Evolutionary conservation across 2,888 invertebrate genomes (phyloP).

Genomic region (Opisthograptis luteolata): DNA sequence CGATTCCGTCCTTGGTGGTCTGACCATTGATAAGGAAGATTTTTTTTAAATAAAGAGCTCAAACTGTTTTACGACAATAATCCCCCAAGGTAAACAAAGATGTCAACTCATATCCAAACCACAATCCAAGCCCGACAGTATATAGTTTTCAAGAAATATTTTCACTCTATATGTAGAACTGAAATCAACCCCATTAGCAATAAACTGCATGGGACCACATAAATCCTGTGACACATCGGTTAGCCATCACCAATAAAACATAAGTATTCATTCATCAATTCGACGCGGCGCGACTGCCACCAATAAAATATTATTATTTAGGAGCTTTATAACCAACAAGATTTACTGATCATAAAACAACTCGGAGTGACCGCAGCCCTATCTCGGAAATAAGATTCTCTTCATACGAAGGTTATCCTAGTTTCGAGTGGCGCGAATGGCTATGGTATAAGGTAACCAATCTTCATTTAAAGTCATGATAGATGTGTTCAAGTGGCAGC

Average conservation of each 20-base stretch:
- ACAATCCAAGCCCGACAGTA: not conserved
- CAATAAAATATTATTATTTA: slow-evolving; percentile 81
- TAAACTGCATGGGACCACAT: slow-evolving; percentile 69
- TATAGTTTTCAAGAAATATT: slow-evolving; percentile 6
- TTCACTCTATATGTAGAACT: slow-evolving; percentile 30
- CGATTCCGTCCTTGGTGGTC: slow-evolving; percentile 41
- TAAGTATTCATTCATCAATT: slow-evolving; percentile 73
- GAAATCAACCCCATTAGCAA: slow-evolving; percentile 58
- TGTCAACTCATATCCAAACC: not conserved
- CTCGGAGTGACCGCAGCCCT: slow-evolving; percentile 62
- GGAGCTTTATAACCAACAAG: slow-evolving; percentile 76
- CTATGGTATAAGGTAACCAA: slow-evolving; percentile 60
- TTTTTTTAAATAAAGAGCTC: slow-evolving; percentile 7
- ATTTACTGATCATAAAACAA: slow-evolving; percentile 77
- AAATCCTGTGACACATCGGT: slow-evolving; percentile 66
- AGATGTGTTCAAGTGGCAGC: slow-evolving; percentile 77
- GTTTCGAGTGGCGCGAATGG: slow-evolving; percentile 55
- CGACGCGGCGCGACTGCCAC: slow-evolving; percentile 58
- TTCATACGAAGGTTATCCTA: slow-evolving; percentile 54
- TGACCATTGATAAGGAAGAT: slow-evolving; percentile 24
- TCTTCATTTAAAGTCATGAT: slow-evolving; percentile 69
- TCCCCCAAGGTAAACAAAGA: not conserved
- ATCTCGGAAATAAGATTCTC: slow-evolving; percentile 46
- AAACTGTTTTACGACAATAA: slow-evolving; percentile 3
- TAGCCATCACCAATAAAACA: slow-evolving; percentile 67